These are phyloP conservation scores for Microctenopoma stevenorrisi DNA, from an alignment of 2,797 vertebrate species.

Conservation along the genomic window DNA sequence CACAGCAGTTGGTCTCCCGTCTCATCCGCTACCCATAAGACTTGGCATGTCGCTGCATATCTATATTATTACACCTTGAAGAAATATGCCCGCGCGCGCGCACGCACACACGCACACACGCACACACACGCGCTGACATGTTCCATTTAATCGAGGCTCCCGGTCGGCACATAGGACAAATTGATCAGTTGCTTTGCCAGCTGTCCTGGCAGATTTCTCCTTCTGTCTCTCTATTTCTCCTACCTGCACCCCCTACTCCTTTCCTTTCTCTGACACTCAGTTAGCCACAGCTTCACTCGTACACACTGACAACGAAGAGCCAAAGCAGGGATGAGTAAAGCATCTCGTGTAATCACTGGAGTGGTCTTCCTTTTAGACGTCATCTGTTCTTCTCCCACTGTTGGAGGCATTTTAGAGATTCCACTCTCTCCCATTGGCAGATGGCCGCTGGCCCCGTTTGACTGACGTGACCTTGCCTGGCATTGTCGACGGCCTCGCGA, in stretches of 20 bases:
- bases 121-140: slow-evolving; percentile 44
- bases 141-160: slow-evolving; percentile 68
- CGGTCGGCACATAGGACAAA: slow-evolving; percentile 70
- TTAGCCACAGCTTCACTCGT: slow-evolving; percentile 31
- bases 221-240: slow-evolving; percentile 54
- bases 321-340: slow-evolving; percentile 8
- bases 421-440: slow-evolving; percentile 42
- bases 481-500: slow-evolving; percentile 27
- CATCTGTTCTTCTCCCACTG: not conserved
- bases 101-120: slow-evolving; percentile 5
- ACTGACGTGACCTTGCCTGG: slow-evolving; percentile 66
- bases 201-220: slow-evolving; percentile 72
- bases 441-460: slow-evolving; percentile 44
- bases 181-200: slow-evolving; percentile 75
- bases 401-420: slow-evolving; percentile 31
- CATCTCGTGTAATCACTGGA: slow-evolving; percentile 16
- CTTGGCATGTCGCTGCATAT: slow-evolving; percentile 49
- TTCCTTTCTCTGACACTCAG: slow-evolving; percentile 5
- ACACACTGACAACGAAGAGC: slow-evolving; percentile 32
- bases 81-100: slow-evolving; percentile 21
- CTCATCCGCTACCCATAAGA: slow-evolving; percentile 16
- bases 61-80: slow-evolving; percentile 60
- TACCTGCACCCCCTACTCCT: slow-evolving; percentile 17
- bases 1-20: slow-evolving; percentile 30
- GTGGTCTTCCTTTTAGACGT: slow-evolving; percentile 9